These are phyloP conservation scores for Microcebus griseorufus DNA, from an alignment of 2,113 vertebrate genomes.

Conservation along the genomic window DNA sequence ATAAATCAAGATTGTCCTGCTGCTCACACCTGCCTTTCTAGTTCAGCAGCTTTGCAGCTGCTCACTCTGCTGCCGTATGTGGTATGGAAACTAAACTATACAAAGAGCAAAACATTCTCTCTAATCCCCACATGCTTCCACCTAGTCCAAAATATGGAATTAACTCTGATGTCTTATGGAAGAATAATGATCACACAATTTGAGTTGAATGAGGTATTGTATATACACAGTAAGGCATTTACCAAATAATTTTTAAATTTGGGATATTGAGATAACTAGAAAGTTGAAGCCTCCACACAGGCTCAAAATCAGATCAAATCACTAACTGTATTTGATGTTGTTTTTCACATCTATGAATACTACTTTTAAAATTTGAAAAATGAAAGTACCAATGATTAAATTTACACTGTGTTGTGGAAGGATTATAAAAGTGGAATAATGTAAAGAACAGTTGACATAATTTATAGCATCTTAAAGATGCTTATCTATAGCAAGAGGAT, in stretches of 20 bases:
- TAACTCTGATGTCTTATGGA: not conserved
- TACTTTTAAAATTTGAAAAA: not conserved
- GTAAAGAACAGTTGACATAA: not conserved
- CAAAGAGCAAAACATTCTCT: not conserved
- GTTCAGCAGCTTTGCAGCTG: accelerated
- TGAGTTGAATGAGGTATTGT: not conserved
- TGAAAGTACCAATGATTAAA: not conserved
- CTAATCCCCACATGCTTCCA: not conserved
- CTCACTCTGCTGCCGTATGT: not conserved
- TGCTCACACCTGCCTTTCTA: not conserved
- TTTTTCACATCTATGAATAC: not conserved
- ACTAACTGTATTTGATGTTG: not conserved
- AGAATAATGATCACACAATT: not conserved
- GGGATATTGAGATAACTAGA: not conserved
- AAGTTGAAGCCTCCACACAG: not conserved
- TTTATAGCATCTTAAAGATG: not conserved
- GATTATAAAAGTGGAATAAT: not conserved
- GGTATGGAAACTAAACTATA: not conserved
- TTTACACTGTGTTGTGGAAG: not conserved
- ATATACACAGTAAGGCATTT: not conserved
- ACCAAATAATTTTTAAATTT: not conserved
- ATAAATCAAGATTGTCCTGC: not conserved
- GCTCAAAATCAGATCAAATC: not conserved
- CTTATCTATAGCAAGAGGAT: not conserved
- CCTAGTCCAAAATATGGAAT: not conserved